Percentiles rank a stretch among this genome's conserved stretches.
These are phyloP conservation scores for Chionoecetes opilio DNA, from an alignment of 1,140 invertebrate genomes.

Conservation along the genomic window DNA sequence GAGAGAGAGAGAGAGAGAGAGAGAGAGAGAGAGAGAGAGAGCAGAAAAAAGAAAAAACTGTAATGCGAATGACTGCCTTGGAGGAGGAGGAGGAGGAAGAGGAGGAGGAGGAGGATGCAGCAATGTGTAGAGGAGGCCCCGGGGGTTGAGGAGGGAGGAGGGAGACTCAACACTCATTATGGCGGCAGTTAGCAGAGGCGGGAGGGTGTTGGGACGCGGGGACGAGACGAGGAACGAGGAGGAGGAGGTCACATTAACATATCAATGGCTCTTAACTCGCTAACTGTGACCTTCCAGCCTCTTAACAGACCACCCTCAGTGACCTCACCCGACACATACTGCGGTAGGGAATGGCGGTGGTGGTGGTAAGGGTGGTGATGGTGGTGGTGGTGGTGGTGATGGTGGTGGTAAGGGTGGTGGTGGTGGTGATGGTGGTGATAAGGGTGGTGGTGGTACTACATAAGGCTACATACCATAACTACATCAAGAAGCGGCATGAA, in stretches of 20 bases:
- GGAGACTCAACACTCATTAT: neutral
- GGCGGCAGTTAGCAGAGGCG: slow-evolving; percentile 12
- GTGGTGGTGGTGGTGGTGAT: neutral
- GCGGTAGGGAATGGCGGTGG: neutral
- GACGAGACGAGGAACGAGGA: slow-evolving; percentile 2
- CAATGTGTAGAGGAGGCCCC: neutral
- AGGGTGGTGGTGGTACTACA: too few species aligned
- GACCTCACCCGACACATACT: slow-evolving; percentile 34
- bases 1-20: slow-evolving; percentile 43
- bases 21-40: slow-evolving; percentile 48
- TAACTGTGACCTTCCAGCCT: slow-evolving; percentile 71
- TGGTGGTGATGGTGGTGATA: neutral
- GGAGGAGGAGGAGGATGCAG: neutral
- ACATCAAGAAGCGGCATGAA: too few species aligned
- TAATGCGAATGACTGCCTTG: neutral
- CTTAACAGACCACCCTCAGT: slow-evolving; percentile 62
- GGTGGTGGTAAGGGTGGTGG: neutral
- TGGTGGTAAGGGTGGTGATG: neutral
- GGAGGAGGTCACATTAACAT: slow-evolving; percentile 71
- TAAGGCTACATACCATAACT: too few species aligned
- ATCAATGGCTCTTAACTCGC: slow-evolving; percentile 73
- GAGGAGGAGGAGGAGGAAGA: neutral
- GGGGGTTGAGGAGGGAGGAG: neutral
- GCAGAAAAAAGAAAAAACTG: neutral
- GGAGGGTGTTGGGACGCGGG: neutral